Percentiles rank a stretch among this genome's conserved stretches.
phyloP scores from a whole-genome alignment of 2,113 vertebrate genomes.

The Micronycteris hirsuta region DNA sequence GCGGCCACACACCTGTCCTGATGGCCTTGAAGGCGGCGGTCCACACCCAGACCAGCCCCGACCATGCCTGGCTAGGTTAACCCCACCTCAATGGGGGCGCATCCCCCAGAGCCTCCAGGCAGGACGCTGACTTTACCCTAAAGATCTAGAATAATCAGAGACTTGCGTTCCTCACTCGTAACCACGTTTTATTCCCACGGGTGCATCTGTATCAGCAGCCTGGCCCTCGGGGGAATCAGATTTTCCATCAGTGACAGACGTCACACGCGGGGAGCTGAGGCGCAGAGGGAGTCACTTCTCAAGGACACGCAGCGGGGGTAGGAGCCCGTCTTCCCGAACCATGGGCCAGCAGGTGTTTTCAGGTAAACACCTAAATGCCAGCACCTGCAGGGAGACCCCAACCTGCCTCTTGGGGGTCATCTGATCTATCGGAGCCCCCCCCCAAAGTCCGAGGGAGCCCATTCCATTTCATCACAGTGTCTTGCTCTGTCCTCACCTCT shows the following conservation, averaged over 20 bases:
- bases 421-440: rapidly evolving
- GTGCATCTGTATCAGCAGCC: too few species aligned
- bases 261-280: rapidly evolving
- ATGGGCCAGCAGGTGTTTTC: rapidly evolving
- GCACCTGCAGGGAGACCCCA: too few species aligned
- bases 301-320: neutral
- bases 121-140: too few species aligned
- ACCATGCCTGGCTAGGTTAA: too few species aligned
- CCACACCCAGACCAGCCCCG: too few species aligned
- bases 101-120: too few species aligned
- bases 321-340: neutral
- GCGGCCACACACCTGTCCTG: neutral
- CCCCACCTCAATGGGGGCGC: neutral
- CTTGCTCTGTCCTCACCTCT: neutral
- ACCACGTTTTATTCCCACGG: too few species aligned
- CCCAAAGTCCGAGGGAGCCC: rapidly evolving
- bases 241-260: too few species aligned
- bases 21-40: rapidly evolving
- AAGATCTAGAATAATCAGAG: too few species aligned
- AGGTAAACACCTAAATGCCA: neutral
- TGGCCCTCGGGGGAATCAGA: rapidly evolving
- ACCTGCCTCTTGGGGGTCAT: rapidly evolving
- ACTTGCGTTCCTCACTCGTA: too few species aligned
- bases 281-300: neutral
- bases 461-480: rapidly evolving